These are phyloP conservation scores for Leptopilina syphax DNA, from an alignment of 2,888 invertebrate species.

Conservation along the genomic window DNA sequence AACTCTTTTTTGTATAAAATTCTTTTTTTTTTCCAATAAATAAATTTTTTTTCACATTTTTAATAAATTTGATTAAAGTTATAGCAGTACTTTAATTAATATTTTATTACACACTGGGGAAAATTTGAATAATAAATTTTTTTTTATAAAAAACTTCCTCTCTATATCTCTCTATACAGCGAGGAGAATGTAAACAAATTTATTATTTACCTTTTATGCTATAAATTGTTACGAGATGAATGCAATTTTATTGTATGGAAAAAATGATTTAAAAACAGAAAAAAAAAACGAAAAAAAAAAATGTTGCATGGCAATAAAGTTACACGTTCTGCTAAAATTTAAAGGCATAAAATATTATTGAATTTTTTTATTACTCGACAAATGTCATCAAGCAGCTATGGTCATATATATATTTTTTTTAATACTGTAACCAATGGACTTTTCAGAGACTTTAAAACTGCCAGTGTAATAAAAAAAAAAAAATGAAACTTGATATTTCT, in stretches of 20 bases:
- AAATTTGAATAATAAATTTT: not conserved
- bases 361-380: constrained; percentile 14
- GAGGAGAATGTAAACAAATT: not conserved
- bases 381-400: not conserved
- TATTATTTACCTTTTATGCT: not conserved
- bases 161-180: no score
- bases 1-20: no score
- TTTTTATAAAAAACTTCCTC: not conserved
- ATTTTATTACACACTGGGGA: not conserved
- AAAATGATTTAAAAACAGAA: not conserved
- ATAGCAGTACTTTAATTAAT: constrained; percentile 1
- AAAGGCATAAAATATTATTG: constrained; percentile 12
- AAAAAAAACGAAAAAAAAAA: not conserved
- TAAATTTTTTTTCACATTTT: no score
- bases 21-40: no score
- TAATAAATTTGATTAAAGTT: no score
- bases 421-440: no score
- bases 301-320: not conserved
- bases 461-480: no score
- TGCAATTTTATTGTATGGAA: not conserved
- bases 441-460: no score
- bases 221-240: constrained; percentile 11
- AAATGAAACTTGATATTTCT: no score
- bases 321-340: not conserved
- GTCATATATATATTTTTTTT: not conserved